Percentiles rank a stretch among this genome's conserved stretches.
Evolutionary conservation across 2,888 invertebrate genomes (phyloP).

Genomic region (Pyrocoelia pectoralis): DNA sequence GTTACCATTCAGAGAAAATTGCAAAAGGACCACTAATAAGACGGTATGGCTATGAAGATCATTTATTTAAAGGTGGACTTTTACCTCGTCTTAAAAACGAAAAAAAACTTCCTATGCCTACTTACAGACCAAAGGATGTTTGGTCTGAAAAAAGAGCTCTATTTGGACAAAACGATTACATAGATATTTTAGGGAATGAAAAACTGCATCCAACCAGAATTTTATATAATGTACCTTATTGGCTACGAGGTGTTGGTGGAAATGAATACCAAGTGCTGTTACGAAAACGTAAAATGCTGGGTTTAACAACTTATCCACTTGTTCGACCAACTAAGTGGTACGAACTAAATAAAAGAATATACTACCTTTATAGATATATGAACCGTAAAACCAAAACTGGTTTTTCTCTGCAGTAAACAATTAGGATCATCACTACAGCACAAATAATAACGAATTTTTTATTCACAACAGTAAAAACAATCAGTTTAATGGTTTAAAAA

Average conservation of each 20-base stretch:
- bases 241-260: conserved; percentile 89
- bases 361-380: conserved; percentile 77
- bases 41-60: conserved; percentile 76
- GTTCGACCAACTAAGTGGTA: conserved; percentile 81
- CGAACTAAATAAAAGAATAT: conserved; percentile 75
- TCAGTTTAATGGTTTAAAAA: conserved; percentile 51
- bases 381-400: conserved; percentile 84
- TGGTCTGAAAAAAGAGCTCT: conserved; percentile 83
- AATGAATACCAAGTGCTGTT: conserved; percentile 83
- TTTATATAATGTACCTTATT: conserved; percentile 84
- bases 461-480: conserved; percentile 48
- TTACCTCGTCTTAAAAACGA: conserved; percentile 71
- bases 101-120: conserved; percentile 69
- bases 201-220: conserved; percentile 82
- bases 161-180: conserved; percentile 97
- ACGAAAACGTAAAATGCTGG: conserved; percentile 74
- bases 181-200: conserved; percentile 92
- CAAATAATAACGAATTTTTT: conserved; percentile 20
- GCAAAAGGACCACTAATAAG: conserved; percentile 68
- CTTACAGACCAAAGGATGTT: conserved; percentile 74
- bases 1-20: conserved; percentile 71
- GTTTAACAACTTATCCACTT: conserved; percentile 65
- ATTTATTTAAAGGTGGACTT: conserved; percentile 70
- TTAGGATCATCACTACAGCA: too few relatives aligned
- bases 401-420: conserved; percentile 42